Evolutionary conservation across 2,888 invertebrate genomes (phyloP).

Genomic region (Achlya flavicornis): DNA sequence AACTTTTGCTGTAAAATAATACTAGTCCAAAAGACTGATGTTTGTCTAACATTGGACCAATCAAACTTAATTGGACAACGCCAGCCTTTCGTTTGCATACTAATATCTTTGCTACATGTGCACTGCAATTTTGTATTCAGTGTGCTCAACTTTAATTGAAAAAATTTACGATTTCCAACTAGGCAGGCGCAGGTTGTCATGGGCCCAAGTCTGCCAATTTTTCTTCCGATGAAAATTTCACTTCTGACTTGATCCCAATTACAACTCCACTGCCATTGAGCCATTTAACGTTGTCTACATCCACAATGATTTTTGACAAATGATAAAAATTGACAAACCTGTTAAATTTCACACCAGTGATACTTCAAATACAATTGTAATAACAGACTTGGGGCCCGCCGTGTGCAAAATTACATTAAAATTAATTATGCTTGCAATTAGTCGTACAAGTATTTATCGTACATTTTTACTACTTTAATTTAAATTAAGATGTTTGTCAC

Average conservation of each 20-base stretch:
- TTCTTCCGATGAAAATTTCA: too few relatives aligned
- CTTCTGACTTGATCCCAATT: too few relatives aligned
- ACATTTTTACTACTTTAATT: too few relatives aligned
- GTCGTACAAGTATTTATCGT: neutral
- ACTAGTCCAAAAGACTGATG: neutral
- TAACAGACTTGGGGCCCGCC: too few relatives aligned
- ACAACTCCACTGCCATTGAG: too few relatives aligned
- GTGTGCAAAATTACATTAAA: neutral
- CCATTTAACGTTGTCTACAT: too few relatives aligned
- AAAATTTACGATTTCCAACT: neutral
- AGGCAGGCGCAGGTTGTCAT: neutral
- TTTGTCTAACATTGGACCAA: conserved; percentile 9
- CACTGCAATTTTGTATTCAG: neutral
- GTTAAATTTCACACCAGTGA: too few relatives aligned
- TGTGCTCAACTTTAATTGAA: neutral
- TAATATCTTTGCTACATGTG: neutral
- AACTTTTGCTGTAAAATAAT: conserved; percentile 8
- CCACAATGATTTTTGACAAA: too few relatives aligned
- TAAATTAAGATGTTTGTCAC: too few relatives aligned
- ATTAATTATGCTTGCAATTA: neutral
- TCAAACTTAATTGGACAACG: conserved; percentile 11
- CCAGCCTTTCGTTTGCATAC: neutral
- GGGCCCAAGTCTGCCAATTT: neutral
- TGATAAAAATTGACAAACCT: too few relatives aligned
- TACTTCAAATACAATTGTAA: too few relatives aligned